Evolutionary conservation across 2,797 vertebrate genomes (phyloP).

Genomic region (Trachurus trachurus): DNA sequence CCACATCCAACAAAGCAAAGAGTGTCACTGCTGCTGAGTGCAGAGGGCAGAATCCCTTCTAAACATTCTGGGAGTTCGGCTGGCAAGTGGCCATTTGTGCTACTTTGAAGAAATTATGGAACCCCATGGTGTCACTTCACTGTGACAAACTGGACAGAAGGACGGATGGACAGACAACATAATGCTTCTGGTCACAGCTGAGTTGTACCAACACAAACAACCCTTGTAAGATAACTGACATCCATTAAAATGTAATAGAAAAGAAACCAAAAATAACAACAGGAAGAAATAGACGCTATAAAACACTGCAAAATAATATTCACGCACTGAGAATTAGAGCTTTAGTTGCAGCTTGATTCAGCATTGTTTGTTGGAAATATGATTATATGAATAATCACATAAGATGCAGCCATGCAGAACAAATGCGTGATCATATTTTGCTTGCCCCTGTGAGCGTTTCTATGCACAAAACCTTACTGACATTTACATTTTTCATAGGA

Average conservation of each 20-base stretch:
- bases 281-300: background rate
- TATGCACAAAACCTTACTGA: conserved; percentile 37
- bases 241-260: background rate
- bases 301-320: background rate
- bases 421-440: conserved; percentile 51
- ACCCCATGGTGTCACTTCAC: background rate
- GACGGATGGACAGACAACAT: background rate
- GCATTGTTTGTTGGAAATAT: conserved; percentile 33
- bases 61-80: too few species aligned
- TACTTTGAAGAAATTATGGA: background rate
- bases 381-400: conserved; percentile 53
- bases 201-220: too few species aligned
- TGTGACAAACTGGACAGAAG: too few species aligned
- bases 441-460: conserved; percentile 26
- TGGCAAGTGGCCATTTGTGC: background rate
- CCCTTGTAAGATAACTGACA: background rate
- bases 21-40: too few species aligned
- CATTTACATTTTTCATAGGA: conserved; percentile 33
- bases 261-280: background rate
- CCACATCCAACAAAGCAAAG: too few species aligned
- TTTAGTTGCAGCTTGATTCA: conserved; percentile 28
- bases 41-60: too few species aligned
- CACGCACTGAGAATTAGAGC: background rate
- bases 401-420: conserved; percentile 47
- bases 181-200: too few species aligned